A percentile compares a stretch with the other conserved stretches of the same genome.
Evolutionary conservation across 2,888 invertebrate genomes (phyloP).

Genomic region (Metacarcinus magister): DNA sequence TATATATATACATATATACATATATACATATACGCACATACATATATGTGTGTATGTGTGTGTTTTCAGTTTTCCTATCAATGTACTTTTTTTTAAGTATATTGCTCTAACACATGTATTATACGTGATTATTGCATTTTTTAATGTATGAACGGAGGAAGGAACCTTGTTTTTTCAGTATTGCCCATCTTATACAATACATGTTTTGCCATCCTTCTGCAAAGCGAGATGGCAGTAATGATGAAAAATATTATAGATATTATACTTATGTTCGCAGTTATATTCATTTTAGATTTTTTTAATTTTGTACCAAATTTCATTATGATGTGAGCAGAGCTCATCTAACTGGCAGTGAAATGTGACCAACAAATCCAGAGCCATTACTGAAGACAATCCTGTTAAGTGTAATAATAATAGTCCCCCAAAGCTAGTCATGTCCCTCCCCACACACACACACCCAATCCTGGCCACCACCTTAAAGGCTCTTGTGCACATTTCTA

Average conservation of each 20-base stretch:
- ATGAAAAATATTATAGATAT: neutral
- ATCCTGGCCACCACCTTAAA: neutral
- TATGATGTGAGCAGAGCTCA: neutral
- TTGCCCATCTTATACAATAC: neutral
- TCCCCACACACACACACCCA: neutral
- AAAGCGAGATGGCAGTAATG: neutral
- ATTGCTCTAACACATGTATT: neutral
- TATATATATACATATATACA: no score
- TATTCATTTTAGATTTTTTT: neutral
- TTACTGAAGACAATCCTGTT: constrained; percentile 36
- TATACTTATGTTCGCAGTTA: neutral
- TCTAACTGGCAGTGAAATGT: constrained; percentile 19
- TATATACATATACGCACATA: no score
- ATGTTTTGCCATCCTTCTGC: neutral
- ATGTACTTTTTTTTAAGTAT: neutral
- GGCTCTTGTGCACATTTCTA: neutral
- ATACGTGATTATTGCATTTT: neutral
- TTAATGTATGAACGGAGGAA: neutral
- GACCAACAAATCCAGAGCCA: neutral
- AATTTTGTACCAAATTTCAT: neutral
- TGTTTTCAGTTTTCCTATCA: no score
- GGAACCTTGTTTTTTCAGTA: neutral
- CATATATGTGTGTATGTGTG: no score
- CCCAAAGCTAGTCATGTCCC: constrained; percentile 33
- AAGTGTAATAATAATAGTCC: constrained; percentile 42